Evolutionary conservation across 2,113 vertebrate species (phyloP).

Genomic region (Rafetus swinhoei): DNA sequence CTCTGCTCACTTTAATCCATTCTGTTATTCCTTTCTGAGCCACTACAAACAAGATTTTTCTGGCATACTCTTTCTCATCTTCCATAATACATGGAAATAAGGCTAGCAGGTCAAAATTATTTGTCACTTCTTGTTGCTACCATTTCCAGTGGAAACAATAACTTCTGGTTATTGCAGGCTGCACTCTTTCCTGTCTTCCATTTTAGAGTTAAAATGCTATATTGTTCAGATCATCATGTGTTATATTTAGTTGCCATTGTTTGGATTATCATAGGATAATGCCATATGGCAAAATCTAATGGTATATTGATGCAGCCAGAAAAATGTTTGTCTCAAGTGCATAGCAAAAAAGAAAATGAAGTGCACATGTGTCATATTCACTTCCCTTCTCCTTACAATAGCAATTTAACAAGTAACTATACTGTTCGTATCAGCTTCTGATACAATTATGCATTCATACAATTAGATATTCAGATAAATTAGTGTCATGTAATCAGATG

Average conservation of each 20-base stretch:
- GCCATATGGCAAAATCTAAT: background rate
- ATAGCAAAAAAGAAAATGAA: background rate
- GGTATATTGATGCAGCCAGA: background rate
- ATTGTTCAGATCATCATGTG: constrained; percentile 14
- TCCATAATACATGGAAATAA: background rate
- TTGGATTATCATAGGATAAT: constrained; percentile 8
- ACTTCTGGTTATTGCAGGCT: constrained; percentile 52
- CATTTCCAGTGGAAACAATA: constrained; percentile 70
- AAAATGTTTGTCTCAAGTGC: background rate
- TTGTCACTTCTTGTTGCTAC: constrained; percentile 30
- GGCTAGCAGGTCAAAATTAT: background rate
- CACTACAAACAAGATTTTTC: background rate
- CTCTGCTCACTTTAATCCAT: background rate
- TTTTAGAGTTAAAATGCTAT: constrained; percentile 2
- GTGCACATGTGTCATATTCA: background rate
- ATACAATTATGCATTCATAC: background rate
- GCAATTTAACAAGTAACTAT: background rate
- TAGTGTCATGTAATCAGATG: background rate
- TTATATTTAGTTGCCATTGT: constrained; percentile 11
- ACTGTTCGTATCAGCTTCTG: background rate
- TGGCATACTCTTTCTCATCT: background rate
- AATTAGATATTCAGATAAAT: background rate
- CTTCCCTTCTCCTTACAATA: background rate
- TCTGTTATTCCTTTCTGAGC: background rate
- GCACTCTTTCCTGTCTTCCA: constrained; percentile 18